Evolutionary conservation across 1,140 invertebrate species (phyloP), one percentile per base, ranked within the genome.

Genomic region (Gerris buenoi): DNA sequence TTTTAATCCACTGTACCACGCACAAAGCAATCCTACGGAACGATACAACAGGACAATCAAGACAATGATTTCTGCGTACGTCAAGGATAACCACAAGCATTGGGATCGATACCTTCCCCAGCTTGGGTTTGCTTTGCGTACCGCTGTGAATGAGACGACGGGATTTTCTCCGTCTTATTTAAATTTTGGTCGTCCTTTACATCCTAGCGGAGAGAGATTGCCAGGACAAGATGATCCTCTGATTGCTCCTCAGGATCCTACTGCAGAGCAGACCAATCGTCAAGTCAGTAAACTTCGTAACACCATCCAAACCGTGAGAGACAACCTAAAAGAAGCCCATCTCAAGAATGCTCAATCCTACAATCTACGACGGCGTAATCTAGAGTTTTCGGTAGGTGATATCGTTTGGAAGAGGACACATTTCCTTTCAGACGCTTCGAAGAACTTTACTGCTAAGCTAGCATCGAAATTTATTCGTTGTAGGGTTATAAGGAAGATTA

Each of bases 41-140:
- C 5, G 33, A 46, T 46, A 46, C 33, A 46, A 46, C 18, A 5
- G 33, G 18, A 46, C 33, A 5, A 46, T 46, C 18, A 46, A 46
- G 33, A 18, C 33, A 18, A 46, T 46, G 33, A 46, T 46, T 46
- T 10, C 33, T 10, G 33, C 33, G 33, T 46, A 46, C 33, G 18
- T 46, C 33, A 46, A 46, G 18, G 33, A 46, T 46, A 46, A 46
- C 18, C 33, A 46, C 18, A 46, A 46, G 18, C 5, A 46, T 5
- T 46, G 33, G 33, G 33, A 76, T 61, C 64, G 71, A 0, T 68
- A 74, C 26, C 67, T 80, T 1, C 71, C 73, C 0, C 72, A 74
- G 25, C 71, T 79, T 1, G 70, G 74, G 0, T 80, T 78, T 65
- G 77, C 78, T 0, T 74, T 77, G 67, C 79, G 80, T 63, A 77